These are phyloP conservation scores for Drosophila nannoptera DNA, from an alignment of 1,140 invertebrate species.

Conservation along the genomic window DNA sequence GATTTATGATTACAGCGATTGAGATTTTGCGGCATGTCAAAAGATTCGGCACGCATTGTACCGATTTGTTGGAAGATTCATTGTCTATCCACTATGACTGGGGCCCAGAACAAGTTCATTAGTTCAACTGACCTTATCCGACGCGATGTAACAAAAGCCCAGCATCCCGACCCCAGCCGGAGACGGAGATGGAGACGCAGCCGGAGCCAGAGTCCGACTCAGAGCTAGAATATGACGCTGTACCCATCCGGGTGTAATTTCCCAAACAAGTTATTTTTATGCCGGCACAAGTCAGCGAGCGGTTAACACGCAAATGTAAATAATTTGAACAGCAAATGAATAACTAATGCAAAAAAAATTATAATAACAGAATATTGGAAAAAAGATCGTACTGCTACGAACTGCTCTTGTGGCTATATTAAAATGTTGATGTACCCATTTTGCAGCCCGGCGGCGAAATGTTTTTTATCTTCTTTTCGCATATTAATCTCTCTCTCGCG, in stretches of 20 bases:
- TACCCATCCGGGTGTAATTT: slow-evolving; percentile 73
- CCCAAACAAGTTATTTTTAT: slow-evolving; percentile 68
- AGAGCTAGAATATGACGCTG: slow-evolving; percentile 1
- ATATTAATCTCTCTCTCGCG: slow-evolving; percentile 43
- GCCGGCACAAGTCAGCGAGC: slow-evolving; percentile 24
- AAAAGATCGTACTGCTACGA: neutral
- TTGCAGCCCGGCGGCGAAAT: slow-evolving; percentile 24
- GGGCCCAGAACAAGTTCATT: slow-evolving; percentile 54
- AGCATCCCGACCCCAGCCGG: neutral
- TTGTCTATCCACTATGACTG: slow-evolving; percentile 7
- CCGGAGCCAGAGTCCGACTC: no score
- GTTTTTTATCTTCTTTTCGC: slow-evolving; percentile 44
- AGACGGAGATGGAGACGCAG: no score
- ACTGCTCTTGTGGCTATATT: neutral
- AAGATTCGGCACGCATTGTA: slow-evolving; percentile 64
- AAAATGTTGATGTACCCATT: slow-evolving; percentile 10
- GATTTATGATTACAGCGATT: slow-evolving; percentile 69
- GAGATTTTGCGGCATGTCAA: slow-evolving; percentile 61
- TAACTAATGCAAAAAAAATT: slow-evolving; percentile 39
- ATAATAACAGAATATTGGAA: slow-evolving; percentile 2
- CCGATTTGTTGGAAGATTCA: slow-evolving; percentile 51
- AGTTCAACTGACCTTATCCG: slow-evolving; percentile 49
- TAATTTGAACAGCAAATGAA: slow-evolving; percentile 60
- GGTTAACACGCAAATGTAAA: slow-evolving; percentile 69
- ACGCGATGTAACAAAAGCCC: slow-evolving; percentile 38